phyloP scores from a whole-genome alignment of 53 echinoderm and acorn worm genomes.

The Arbacia lixula region DNA sequence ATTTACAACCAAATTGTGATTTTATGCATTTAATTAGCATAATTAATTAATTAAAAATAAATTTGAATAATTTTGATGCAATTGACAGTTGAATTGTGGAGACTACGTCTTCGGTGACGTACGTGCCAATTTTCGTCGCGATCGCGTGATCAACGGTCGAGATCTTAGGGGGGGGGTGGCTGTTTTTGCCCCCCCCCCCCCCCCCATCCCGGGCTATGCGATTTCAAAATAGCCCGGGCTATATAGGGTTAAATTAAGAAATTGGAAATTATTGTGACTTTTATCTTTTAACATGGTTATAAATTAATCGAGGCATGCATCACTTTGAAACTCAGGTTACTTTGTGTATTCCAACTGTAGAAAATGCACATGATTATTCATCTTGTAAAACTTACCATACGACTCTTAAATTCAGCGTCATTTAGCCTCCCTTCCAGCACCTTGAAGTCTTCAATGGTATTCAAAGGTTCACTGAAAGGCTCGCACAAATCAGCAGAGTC shows the following conservation, averaged over 20 bases:
- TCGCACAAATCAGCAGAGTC: slow-evolving; percentile 32
- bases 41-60: too few species aligned
- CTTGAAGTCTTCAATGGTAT: slow-evolving; percentile 23
- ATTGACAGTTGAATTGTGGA: too few species aligned
- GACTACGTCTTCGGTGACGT: too few species aligned
- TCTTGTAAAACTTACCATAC: slow-evolving; percentile 30
- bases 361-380: slow-evolving; percentile 30
- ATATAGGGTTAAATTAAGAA: slow-evolving; percentile 11
- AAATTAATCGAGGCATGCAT: slow-evolving; percentile 23
- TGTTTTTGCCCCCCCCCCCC: too few species aligned
- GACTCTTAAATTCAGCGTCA: not conserved
- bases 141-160: too few species aligned
- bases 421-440: slow-evolving; percentile 9
- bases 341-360: slow-evolving; percentile 19
- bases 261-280: slow-evolving; percentile 28
- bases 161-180: too few species aligned
- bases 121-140: too few species aligned
- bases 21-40: too few species aligned
- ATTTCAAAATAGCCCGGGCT: too few species aligned
- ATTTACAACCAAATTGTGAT: too few species aligned
- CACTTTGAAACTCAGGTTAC: slow-evolving; percentile 17
- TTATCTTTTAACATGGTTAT: slow-evolving; percentile 30
- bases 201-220: too few species aligned
- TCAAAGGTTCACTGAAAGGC: slow-evolving; percentile 27
- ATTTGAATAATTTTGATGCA: too few species aligned